Conservation (phyloP, 2,888 invertebrate species). For the Antheraea assamensis region DNA sequence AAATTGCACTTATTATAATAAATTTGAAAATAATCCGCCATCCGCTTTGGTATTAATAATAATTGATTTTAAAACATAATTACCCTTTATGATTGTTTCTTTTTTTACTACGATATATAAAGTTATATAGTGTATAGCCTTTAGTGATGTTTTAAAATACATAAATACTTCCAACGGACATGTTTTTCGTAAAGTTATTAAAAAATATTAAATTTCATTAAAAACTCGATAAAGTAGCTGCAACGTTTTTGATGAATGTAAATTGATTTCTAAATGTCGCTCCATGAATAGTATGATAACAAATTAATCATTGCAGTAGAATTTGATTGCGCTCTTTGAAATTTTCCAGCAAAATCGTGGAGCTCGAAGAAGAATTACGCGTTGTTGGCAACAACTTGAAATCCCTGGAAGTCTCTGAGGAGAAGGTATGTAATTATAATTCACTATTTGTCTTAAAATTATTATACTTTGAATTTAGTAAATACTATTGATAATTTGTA, state of each 20-base stretch:
- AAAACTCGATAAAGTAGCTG: neutral
- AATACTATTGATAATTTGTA: neutral
- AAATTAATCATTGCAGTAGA: constrained; percentile 40
- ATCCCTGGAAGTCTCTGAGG: constrained; percentile 99
- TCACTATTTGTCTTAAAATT: constrained; percentile 22
- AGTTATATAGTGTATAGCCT: neutral
- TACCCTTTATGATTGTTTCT: neutral
- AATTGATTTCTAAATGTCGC: neutral
- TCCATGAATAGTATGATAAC: neutral
- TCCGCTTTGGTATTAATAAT: neutral
- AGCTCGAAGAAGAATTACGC: constrained; percentile 99
- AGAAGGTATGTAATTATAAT: constrained; percentile 90
- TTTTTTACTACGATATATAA: neutral
- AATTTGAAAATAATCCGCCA: neutral
- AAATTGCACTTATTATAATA: neutral
- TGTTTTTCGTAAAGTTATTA: neutral
- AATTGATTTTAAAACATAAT: neutral
- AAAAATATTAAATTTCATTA: neutral
- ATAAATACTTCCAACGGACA: neutral
- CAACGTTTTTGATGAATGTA: neutral
- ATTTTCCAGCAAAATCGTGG: constrained; percentile 96
- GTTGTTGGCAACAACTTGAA: constrained; percentile 99
- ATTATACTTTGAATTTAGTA: constrained; percentile 21
- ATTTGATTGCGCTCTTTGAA: constrained; percentile 57
- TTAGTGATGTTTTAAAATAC: neutral